A percentile compares a stretch with the other conserved stretches of the same genome.
phyloP scores from a whole-genome alignment of 2,888 invertebrate species.

The Hemistola chrysoprasaria region DNA sequence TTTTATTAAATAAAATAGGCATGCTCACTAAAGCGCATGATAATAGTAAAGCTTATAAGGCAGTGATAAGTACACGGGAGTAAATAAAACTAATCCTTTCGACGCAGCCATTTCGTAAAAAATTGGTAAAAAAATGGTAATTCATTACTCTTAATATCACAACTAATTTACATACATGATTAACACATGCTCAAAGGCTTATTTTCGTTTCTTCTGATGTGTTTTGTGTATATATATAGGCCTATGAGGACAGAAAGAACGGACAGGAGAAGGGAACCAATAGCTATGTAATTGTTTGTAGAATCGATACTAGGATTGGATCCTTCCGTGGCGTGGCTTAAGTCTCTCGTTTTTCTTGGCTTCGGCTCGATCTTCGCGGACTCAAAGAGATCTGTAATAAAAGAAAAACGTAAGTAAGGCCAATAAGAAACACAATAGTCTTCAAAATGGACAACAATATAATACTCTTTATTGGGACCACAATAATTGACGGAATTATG shows the following conservation, averaged over 20 bases:
- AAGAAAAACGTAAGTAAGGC: too few relatives aligned
- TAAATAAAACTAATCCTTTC: slow-evolving; percentile 28
- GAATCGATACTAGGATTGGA: slow-evolving; percentile 27
- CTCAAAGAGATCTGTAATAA: slow-evolving; percentile 70
- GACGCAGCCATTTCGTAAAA: slow-evolving; percentile 42
- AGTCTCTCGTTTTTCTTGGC: slow-evolving; percentile 59
- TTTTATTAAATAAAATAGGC: slow-evolving; percentile 71
- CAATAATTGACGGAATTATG: too few relatives aligned
- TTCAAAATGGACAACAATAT: too few relatives aligned
- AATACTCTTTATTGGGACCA: too few relatives aligned
- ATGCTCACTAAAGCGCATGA: slow-evolving; percentile 47
- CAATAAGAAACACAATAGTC: too few relatives aligned
- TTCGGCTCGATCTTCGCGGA: slow-evolving; percentile 59
- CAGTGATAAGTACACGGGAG: slow-evolving; percentile 51
- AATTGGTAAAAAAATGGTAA: slow-evolving; percentile 34
- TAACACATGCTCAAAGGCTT: slow-evolving; percentile 35
- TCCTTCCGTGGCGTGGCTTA: slow-evolving; percentile 39
- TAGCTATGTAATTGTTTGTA: slow-evolving; percentile 45
- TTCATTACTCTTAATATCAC: slow-evolving; percentile 53
- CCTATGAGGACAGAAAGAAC: slow-evolving; percentile 48
- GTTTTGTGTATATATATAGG: slow-evolving; percentile 44
- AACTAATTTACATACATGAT: slow-evolving; percentile 40
- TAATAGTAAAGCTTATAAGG: slow-evolving; percentile 64
- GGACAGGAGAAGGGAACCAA: slow-evolving; percentile 51
- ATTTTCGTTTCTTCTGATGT: slow-evolving; percentile 28